Conservation (phyloP, 2,113 vertebrate genomes). For the Coptodon rendalli region DNA sequence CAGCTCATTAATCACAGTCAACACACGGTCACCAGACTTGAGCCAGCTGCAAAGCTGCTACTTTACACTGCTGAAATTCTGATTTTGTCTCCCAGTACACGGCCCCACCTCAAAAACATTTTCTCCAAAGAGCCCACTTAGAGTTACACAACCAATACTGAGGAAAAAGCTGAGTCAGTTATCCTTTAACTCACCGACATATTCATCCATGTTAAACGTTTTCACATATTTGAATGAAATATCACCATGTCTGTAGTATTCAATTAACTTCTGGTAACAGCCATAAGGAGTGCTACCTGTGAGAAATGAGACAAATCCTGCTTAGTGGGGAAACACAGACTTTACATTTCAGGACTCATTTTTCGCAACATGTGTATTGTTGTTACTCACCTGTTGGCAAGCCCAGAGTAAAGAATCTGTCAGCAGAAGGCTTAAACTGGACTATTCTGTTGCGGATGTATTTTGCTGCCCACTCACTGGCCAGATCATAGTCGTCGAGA, state of each 20-base stretch:
- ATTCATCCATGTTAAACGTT: slow-evolving; percentile 99
- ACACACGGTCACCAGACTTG: not conserved
- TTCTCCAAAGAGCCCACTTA: not conserved
- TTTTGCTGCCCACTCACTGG: slow-evolving; percentile 97
- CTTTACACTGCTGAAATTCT: not conserved
- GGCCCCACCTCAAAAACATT: not conserved
- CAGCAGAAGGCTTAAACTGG: slow-evolving; percentile 82
- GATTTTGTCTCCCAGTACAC: not conserved
- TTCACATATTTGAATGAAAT: slow-evolving; percentile 93
- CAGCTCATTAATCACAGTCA: not conserved
- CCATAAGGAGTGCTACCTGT: slow-evolving; percentile 88
- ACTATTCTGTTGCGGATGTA: slow-evolving; percentile 94
- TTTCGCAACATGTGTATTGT: not conserved
- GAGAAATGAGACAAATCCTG: not conserved
- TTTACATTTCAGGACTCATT: not conserved
- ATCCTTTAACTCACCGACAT: slow-evolving; percentile 82
- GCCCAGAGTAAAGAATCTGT: slow-evolving; percentile 87
- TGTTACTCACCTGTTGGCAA: slow-evolving; percentile 83
- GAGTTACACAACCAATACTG: accelerated
- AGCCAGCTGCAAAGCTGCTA: not conserved
- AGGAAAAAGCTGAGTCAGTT: not conserved
- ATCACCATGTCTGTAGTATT: slow-evolving; percentile 84
- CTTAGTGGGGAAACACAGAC: not conserved
- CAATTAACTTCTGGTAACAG: slow-evolving; percentile 89
- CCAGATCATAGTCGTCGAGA: slow-evolving; percentile 89